Conservation (phyloP, 2,888 invertebrate genomes). For the Dorcus hopei region DNA sequence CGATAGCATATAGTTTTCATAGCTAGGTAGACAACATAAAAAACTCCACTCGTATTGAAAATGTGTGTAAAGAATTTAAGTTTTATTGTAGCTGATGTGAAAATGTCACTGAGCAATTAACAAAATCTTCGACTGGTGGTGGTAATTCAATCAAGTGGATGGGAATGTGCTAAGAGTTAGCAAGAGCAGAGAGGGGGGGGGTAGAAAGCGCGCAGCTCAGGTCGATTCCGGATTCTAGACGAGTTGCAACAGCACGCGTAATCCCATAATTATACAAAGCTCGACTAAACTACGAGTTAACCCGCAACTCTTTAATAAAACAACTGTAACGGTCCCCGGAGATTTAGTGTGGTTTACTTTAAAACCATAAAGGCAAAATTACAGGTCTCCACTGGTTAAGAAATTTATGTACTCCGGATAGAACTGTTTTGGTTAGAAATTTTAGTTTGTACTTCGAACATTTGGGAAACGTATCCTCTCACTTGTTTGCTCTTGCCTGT, state of each 20-base stretch:
- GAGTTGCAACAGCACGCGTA: constrained; percentile 23
- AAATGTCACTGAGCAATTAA: constrained; percentile 20
- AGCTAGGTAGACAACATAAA: no score
- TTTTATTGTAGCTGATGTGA: no score
- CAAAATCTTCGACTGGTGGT: constrained; percentile 26
- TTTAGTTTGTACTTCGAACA: constrained; percentile 15
- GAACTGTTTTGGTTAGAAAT: constrained; percentile 32
- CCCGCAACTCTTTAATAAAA: constrained; percentile 36
- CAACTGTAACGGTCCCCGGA: constrained; percentile 37
- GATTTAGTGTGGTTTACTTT: constrained; percentile 47
- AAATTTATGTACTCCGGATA: constrained; percentile 46
- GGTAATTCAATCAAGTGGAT: constrained; percentile 30
- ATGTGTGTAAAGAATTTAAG: no score
- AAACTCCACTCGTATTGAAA: no score
- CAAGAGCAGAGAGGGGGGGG: background rate
- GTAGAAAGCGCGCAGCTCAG: constrained; percentile 4
- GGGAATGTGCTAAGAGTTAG: constrained; percentile 16
- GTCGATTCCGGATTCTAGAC: constrained; percentile 13
- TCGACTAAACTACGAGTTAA: constrained; percentile 30
- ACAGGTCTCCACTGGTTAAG: constrained; percentile 46
- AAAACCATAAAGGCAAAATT: constrained; percentile 49
- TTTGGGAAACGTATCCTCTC: no score
- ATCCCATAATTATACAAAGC: constrained; percentile 35
- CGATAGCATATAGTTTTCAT: no score
- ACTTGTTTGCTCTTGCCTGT: no score